Base-by-base conservation (phyloP, 1,140 invertebrate genomes). In the Nautilus pompilius region DNA sequence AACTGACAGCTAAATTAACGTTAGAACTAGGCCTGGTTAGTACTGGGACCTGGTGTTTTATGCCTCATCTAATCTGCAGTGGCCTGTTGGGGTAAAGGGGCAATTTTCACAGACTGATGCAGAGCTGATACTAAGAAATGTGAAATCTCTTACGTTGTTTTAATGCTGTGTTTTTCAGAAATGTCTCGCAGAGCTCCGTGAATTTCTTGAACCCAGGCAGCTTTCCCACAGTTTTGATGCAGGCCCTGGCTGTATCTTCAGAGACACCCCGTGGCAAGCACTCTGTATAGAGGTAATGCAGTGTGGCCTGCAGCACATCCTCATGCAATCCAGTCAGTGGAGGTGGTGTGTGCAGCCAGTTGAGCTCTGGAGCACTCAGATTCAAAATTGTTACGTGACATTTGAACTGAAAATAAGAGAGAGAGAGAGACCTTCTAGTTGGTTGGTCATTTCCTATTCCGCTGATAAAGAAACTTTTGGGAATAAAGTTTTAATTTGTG, bases 231-330 rank as follows among this genome's bases (percentile, higher is more conserved):
- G 81, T 77, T 70, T 82, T 82, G 15, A 88, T 84, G 41, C 87
- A 85, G 57, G 84, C 82, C 60, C 82, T 81, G 28, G 86, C 87
- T 5, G 85, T 85, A 34, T 83, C 79, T 70, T 87, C 86, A 24
- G 84, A 80, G 51, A 89, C 74, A 62, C 82, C 81, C 26, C 76
- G 33, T 13, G 88, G 87, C 67, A 89, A 76, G 66, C 87, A 87
- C 71, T 88, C 87, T n/a, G 86, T 83, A 70, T 89, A 89, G 10
- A 89, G 73, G 76, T 85, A 89, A 75, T 89, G 84, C 13, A 89
- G 77, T 49, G 87, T 83, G 15, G 86, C 86, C 24, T 82, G 82
- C 10, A 89, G 67, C 20, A 88, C 85, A 70, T 87, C 86, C 58
- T 87, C 85, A 6, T 85, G 84, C 33, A 89, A 66, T 34, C 83